phyloP scores from a whole-genome alignment of 1,140 invertebrate genomes.

The Orius laevigatus region DNA sequence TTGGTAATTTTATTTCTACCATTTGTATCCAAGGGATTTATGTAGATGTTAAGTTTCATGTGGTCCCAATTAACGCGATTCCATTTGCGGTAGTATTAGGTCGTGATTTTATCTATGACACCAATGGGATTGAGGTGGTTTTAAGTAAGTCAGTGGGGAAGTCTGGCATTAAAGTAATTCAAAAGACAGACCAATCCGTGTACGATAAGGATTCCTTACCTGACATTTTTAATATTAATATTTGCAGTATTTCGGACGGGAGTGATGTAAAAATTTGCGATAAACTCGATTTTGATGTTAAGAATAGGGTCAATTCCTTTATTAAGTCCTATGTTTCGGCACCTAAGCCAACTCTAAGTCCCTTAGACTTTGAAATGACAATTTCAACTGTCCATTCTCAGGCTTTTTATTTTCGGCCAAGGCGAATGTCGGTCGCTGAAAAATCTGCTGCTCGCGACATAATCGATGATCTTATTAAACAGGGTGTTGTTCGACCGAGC shows the following conservation, averaged over 20 bases:
- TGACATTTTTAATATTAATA: too few species aligned
- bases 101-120: neutral
- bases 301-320: too few species aligned
- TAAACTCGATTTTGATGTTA: neutral
- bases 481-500: constrained; percentile 3
- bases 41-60: neutral
- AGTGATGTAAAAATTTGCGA: neutral
- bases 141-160: too few species aligned
- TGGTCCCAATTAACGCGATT: neutral
- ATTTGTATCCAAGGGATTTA: neutral
- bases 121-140: neutral
- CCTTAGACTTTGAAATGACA: constrained; percentile 1
- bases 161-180: too few species aligned
- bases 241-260: too few species aligned
- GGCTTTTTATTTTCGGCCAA: constrained; percentile 1
- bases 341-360: neutral
- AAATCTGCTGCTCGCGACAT: neutral
- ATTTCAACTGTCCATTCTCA: neutral
- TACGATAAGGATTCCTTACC: too few species aligned
- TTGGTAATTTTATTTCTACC: neutral
- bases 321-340: neutral
- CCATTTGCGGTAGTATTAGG: neutral
- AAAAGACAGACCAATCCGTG: too few species aligned
- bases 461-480: neutral
- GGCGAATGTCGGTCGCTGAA: neutral